Conservation (phyloP, 2,888 invertebrate species). For the Coenonympha glycerion region DNA sequence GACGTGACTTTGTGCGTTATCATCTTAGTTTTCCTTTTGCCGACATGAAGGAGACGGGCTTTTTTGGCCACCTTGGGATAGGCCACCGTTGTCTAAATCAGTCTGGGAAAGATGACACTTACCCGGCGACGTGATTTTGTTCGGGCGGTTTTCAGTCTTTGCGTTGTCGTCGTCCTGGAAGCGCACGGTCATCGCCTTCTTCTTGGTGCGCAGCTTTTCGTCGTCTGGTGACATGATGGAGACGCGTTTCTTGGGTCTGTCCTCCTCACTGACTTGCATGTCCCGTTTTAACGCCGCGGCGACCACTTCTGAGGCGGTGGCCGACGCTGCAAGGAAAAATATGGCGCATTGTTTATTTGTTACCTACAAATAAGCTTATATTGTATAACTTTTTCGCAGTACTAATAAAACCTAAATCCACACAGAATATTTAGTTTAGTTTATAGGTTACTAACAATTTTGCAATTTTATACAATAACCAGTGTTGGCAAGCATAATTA, state of each 20-base stretch:
- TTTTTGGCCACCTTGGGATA: too few species aligned
- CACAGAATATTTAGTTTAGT: too few species aligned
- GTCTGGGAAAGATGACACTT: conserved; percentile 32
- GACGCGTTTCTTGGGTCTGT: conserved; percentile 61
- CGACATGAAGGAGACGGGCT: too few species aligned
- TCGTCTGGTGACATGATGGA: conserved; percentile 68
- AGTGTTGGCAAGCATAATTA: too few species aligned
- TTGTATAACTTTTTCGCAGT: too few species aligned
- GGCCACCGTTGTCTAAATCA: not conserved
- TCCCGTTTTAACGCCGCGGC: conserved; percentile 40
- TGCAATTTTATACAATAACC: too few species aligned
- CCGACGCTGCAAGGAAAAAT: conserved; percentile 17
- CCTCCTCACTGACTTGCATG: conserved; percentile 43
- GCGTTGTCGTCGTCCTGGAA: conserved; percentile 66
- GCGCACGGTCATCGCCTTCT: conserved; percentile 68
- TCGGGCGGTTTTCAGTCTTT: conserved; percentile 56
- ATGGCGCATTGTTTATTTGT: too few species aligned
- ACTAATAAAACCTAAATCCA: too few species aligned
- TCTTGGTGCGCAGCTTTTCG: conserved; percentile 59
- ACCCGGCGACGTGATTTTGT: conserved; percentile 63
- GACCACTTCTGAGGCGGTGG: conserved; percentile 36
- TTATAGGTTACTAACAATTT: too few species aligned
- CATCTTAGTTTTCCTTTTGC: too few species aligned
- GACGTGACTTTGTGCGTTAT: too few species aligned
- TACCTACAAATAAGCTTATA: too few species aligned